These are phyloP conservation scores for Mobula birostris DNA, from an alignment of 2,113 vertebrate genomes.

Conservation along the genomic window DNA sequence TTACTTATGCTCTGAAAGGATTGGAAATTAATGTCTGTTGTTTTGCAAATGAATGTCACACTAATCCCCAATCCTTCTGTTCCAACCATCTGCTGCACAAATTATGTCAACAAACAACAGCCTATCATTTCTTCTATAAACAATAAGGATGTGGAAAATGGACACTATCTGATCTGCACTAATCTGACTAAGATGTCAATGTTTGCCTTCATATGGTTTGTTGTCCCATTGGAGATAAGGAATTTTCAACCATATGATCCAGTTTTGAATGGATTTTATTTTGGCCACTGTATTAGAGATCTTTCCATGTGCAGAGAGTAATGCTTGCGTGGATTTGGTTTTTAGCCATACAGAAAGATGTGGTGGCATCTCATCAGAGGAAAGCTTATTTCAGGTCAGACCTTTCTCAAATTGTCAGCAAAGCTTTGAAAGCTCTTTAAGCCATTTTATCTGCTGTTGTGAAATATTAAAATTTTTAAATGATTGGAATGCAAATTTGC, in stretches of 20 bases:
- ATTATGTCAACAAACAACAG: slow-evolving; percentile 10
- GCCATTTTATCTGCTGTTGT: not conserved
- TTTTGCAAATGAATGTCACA: slow-evolving; percentile 28
- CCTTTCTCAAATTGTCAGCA: not conserved
- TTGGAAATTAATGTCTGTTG: slow-evolving; percentile 29
- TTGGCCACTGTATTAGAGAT: not conserved
- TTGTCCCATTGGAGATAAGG: not conserved
- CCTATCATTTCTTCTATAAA: slow-evolving; percentile 1
- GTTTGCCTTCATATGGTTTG: not conserved
- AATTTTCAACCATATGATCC: not conserved
- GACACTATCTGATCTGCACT: not conserved
- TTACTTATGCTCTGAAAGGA: slow-evolving; percentile 21
- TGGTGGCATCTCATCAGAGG: not conserved
- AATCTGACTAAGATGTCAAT: slow-evolving; percentile 21
- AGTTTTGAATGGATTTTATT: not conserved
- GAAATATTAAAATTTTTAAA: not conserved
- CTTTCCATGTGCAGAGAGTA: not conserved
- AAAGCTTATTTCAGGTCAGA: not conserved
- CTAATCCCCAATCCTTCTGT: slow-evolving; percentile 33
- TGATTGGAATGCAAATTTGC: not conserved
- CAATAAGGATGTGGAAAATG: not conserved
- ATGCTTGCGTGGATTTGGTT: not conserved
- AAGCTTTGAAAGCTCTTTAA: slow-evolving; percentile 14
- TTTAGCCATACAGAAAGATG: not conserved
- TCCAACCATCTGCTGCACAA: slow-evolving; percentile 11